These are phyloP conservation scores for Loris lydekkerianus DNA, from an alignment of 2,797 vertebrate genomes.

Conservation along the genomic window DNA sequence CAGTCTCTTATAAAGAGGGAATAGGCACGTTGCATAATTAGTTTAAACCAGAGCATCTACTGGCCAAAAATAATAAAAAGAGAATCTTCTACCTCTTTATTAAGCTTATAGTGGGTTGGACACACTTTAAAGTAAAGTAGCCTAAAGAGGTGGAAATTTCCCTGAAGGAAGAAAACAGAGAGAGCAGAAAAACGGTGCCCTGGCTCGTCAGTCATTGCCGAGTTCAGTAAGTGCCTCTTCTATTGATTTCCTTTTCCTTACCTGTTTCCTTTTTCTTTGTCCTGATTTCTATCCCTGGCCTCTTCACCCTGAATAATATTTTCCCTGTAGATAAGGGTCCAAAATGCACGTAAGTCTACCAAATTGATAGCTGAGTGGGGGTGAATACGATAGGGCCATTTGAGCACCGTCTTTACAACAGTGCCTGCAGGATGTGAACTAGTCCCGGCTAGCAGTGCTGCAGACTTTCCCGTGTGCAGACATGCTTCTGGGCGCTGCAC, in stretches of 20 bases:
- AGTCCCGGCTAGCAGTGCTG: rapidly evolving
- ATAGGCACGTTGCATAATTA: slow-evolving; percentile 38
- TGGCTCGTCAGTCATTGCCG: neutral
- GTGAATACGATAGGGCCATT: rapidly evolving
- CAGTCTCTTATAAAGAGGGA: slow-evolving; percentile 47
- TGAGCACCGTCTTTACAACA: rapidly evolving
- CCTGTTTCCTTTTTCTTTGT: neutral
- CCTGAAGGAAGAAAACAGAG: slow-evolving; percentile 38
- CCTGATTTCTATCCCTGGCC: neutral
- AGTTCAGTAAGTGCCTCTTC: neutral
- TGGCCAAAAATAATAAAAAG: slow-evolving; percentile 71
- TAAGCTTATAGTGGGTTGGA: slow-evolving; percentile 55
- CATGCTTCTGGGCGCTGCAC: rapidly evolving
- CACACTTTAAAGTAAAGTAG: slow-evolving; percentile 39
- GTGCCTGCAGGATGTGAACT: rapidly evolving
- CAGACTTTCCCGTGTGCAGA: rapidly evolving
- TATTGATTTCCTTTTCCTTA: neutral
- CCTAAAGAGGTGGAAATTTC: neutral
- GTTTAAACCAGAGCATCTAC: slow-evolving; percentile 56
- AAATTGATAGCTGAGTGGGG: too few species aligned
- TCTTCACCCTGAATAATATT: neutral
- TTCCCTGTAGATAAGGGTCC: neutral
- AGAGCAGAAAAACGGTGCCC: neutral
- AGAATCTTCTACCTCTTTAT: slow-evolving; percentile 70
- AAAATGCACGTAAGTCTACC: neutral